These are phyloP conservation scores for Pithys albifrons DNA, from an alignment of 2,113 vertebrate genomes.

Conservation along the genomic window DNA sequence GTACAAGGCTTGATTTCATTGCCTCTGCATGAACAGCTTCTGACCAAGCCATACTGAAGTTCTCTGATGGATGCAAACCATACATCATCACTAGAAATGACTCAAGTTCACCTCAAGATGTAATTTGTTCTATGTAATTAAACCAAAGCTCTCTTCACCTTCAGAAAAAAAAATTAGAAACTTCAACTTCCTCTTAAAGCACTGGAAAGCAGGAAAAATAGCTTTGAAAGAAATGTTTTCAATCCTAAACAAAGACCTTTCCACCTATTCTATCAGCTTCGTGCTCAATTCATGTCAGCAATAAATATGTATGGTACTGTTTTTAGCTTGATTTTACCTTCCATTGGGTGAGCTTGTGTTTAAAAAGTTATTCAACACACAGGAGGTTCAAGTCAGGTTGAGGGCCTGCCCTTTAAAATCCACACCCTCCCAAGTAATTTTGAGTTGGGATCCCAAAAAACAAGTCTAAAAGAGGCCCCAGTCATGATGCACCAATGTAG, in stretches of 20 bases:
- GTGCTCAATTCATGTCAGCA: neutral
- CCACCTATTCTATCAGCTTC: neutral
- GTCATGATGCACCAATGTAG: neutral
- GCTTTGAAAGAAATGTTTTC: neutral
- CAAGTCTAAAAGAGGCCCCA: neutral
- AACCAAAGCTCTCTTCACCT: neutral
- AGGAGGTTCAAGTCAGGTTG: accelerated
- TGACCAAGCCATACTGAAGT: neutral
- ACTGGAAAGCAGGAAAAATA: neutral
- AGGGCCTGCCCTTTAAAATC: neutral
- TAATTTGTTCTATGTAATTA: neutral
- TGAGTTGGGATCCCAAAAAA: neutral
- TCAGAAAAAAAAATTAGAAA: neutral
- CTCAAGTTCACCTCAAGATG: neutral
- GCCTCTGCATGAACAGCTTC: neutral
- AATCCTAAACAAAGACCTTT: neutral
- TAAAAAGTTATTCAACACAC: neutral
- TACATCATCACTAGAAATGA: neutral
- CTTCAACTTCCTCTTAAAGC: neutral
- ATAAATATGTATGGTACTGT: neutral
- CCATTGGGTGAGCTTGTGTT: neutral
- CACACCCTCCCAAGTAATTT: neutral
- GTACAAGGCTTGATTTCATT: neutral
- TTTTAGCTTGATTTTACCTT: neutral
- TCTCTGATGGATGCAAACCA: neutral